Percentiles rank a stretch among this genome's conserved stretches.
Conservation (phyloP, 35 echinoderm and acorn worm species). For the Ptychodera flava region DNA sequence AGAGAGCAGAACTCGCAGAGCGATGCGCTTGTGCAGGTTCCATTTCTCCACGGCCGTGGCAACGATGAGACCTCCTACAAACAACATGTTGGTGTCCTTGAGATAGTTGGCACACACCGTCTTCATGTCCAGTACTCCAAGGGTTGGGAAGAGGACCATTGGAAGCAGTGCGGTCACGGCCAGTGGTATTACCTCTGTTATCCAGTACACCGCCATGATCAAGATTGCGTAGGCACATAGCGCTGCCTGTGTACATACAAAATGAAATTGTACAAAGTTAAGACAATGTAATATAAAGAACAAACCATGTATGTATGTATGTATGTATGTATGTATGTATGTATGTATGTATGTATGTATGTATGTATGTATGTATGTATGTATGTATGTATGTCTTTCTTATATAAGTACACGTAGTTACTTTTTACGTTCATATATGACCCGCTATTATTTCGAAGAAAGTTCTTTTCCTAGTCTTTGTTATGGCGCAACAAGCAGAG, state of each 20-base stretch:
- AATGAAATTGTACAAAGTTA: no score
- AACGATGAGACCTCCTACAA: constrained; percentile 75
- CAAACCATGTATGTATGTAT: background rate
- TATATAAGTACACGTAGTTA: no score
- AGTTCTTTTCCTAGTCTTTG: no score
- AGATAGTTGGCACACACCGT: constrained; percentile 79
- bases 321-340: background rate
- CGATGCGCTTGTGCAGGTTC: constrained; percentile 77
- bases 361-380: background rate
- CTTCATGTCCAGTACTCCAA: constrained; percentile 55
- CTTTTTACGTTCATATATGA: no score
- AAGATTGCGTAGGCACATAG: constrained; percentile 64
- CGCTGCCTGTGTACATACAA: constrained; percentile 57
- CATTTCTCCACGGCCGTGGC: constrained; percentile 72
- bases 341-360: background rate
- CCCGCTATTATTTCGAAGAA: no score
- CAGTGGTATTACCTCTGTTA: constrained; percentile 56
- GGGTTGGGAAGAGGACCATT: constrained; percentile 51
- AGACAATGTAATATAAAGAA: no score
- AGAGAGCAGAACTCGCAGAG: constrained; percentile 53
- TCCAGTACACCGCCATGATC: constrained; percentile 80
- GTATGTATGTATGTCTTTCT: background rate
- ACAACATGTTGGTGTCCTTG: constrained; percentile 78
- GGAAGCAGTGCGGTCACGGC: constrained; percentile 66
- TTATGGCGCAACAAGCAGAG: no score